Evolutionary conservation across 1,140 invertebrate genomes (phyloP), one percentile per base, ranked within the genome.

Genomic region (Tribolium madens): DNA sequence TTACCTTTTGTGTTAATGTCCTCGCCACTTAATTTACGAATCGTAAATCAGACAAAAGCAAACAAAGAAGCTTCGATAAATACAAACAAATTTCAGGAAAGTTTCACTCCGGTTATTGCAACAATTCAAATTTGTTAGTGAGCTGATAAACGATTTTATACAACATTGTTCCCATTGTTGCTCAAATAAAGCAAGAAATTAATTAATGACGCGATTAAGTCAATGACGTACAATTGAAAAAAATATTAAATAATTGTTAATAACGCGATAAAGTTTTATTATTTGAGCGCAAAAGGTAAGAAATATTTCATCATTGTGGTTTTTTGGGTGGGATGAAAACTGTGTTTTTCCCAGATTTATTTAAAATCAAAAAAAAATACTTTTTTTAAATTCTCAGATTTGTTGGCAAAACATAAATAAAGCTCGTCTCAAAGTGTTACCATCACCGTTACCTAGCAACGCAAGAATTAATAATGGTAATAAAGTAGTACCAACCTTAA

Each of bases 1-100:
- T 57, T 57, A 57, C 52, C 10, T 15, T 12, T 15, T 15, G 15
- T 57, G 17, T 57, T 57, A 57, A 57, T 18, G 52, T 57, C 15
- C 52, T 57, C 17, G n/a, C 21, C 52, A 57, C 14, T 57, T 57
- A 57, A 57, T 57, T 57, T 57, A 57, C 15, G 18, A 57, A 57
- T 57, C 17, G 18, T 57, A 57, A 57, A 57, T 57, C 52, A 57
- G 18, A 10, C 9, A 21, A 17, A 21, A 18, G 17, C 17, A 21
- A 57, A 57, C 52, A 57, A 17, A 21, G 17, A 9, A 18, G 52
- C 52, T 17, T 21, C 10, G 52, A 57, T 57, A 57, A 57, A 57
- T 21, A 9, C 18, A 18, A 57, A 57, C 52, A 57, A 57, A 57
- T 57, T 18, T 17, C 52, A 57, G 52, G 52, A 57, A 57, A 57